phyloP scores from a whole-genome alignment of 2,113 vertebrate genomes.

The Penelope pileata region DNA sequence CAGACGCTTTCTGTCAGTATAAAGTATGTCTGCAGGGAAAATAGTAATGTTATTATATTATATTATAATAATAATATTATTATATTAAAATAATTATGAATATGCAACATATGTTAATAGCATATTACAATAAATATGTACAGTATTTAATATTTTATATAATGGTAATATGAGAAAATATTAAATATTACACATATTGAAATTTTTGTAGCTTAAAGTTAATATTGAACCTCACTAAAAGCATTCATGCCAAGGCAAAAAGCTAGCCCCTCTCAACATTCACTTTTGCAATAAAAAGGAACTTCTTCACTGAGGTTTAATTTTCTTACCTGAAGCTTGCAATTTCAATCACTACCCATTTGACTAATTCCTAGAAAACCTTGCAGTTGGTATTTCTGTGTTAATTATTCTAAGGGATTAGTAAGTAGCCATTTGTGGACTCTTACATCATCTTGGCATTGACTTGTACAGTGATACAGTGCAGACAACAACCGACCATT shows the following conservation, averaged over 20 bases:
- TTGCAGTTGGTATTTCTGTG: not conserved
- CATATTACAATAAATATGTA: too few species aligned
- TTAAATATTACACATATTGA: not conserved
- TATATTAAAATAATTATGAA: not conserved
- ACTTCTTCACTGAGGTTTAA: not conserved
- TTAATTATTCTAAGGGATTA: not conserved
- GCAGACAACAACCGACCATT: not conserved
- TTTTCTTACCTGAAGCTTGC: conserved; percentile 31
- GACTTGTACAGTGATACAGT: not conserved
- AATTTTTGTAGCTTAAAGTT: not conserved
- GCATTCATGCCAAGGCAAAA: conserved; percentile 18
- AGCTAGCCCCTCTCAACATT: not conserved
- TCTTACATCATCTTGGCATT: not conserved
- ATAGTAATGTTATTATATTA: not conserved
- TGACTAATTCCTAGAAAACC: not conserved
- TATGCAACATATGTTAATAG: not conserved
- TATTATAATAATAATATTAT: too few species aligned
- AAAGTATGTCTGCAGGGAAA: not conserved
- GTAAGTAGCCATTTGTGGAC: not conserved
- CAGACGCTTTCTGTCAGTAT: not conserved
- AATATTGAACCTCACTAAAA: conserved; percentile 18
- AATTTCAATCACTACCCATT: not conserved
- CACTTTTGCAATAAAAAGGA: conserved; percentile 9
- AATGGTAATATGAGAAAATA: not conserved
- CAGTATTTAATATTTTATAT: too few species aligned